These are phyloP conservation scores for Delphinus delphis DNA, from an alignment of 2,113 vertebrate genomes.

Conservation along the genomic window DNA sequence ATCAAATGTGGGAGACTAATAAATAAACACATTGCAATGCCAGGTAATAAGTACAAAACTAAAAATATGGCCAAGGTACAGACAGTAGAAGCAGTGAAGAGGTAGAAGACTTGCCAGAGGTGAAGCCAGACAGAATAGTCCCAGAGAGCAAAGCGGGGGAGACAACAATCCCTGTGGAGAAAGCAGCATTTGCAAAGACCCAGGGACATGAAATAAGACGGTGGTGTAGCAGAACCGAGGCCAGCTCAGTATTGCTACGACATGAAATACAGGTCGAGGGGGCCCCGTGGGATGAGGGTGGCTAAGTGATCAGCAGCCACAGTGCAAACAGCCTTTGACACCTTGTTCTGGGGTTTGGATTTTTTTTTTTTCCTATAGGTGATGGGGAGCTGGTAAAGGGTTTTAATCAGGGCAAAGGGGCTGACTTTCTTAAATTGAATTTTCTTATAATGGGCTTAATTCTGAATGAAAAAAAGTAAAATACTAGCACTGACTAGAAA, in stretches of 20 bases:
- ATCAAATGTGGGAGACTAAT: background rate
- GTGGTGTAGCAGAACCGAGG: background rate
- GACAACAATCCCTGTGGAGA: background rate
- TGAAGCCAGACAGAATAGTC: background rate
- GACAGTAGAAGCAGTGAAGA: background rate
- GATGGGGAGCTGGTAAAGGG: background rate
- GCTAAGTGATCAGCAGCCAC: background rate
- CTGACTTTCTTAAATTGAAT: slow-evolving; percentile 7
- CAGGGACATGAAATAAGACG: background rate
- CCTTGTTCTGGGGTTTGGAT: background rate
- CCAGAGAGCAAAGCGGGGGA: background rate
- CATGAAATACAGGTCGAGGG: background rate
- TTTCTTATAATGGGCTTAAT: slow-evolving; percentile 34
- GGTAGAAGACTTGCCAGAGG: background rate
- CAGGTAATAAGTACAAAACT: background rate
- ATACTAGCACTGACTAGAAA: background rate
- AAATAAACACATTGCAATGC: background rate
- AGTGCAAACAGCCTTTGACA: background rate
- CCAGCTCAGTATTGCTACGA: background rate
- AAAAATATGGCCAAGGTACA: background rate
- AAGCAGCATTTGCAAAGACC: background rate
- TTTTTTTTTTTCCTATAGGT: background rate
- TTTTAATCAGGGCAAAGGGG: background rate
- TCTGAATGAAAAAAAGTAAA: background rate
- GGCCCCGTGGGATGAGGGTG: background rate